Evolutionary conservation across 2,888 invertebrate genomes (phyloP).

Genomic region (Monoplex corrugatus): DNA sequence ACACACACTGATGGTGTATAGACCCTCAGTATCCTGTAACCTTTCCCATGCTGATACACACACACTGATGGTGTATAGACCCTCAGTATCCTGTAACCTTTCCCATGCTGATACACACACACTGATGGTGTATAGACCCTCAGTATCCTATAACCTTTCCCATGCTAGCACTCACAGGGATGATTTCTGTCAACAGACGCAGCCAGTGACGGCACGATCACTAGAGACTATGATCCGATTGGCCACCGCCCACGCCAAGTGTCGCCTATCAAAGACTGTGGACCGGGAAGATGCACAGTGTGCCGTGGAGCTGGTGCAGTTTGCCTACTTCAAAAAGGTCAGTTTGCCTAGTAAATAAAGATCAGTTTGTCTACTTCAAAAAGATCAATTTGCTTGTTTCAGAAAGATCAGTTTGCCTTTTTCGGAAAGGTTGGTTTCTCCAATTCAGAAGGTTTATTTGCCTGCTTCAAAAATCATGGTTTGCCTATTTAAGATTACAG

Average conservation of each 20-base stretch:
- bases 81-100: too few relatives aligned
- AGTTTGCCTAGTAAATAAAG: neutral
- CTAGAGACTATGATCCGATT: constrained; percentile 98
- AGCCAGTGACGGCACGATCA: constrained; percentile 97
- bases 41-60: too few relatives aligned
- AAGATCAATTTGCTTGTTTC: neutral
- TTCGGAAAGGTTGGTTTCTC: neutral
- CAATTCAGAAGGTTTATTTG: neutral
- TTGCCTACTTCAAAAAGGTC: constrained; percentile 97
- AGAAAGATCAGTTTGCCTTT: neutral
- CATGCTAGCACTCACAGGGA: too few relatives aligned
- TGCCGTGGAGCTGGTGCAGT: constrained; percentile 96
- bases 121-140: too few relatives aligned
- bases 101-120: too few relatives aligned
- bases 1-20: too few relatives aligned
- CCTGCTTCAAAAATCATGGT: neutral
- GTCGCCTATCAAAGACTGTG: constrained; percentile 93
- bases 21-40: too few relatives aligned
- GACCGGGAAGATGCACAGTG: constrained; percentile 92
- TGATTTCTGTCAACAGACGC: constrained; percentile 88
- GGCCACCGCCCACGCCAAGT: constrained; percentile 98
- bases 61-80: too few relatives aligned
- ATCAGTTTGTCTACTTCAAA: neutral
- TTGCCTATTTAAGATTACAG: neutral
- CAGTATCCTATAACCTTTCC: too few relatives aligned